These are phyloP conservation scores for Columba guinea DNA, from an alignment of 2,797 vertebrate species.

Conservation along the genomic window DNA sequence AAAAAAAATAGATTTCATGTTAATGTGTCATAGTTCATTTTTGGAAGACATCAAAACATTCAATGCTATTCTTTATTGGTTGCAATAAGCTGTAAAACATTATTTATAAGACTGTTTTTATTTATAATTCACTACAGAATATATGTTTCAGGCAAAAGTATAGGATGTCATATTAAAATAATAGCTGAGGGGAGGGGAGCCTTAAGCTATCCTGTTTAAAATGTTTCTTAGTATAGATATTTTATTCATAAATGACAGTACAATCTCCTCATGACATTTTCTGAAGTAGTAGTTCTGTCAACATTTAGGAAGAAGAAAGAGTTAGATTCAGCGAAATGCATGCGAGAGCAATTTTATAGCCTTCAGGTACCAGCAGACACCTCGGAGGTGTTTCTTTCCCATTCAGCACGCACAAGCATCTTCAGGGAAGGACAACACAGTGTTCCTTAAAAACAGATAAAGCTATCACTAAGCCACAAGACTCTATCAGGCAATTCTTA, in stretches of 20 bases:
- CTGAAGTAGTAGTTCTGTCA: background rate
- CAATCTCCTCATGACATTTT: background rate
- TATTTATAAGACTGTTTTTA: conserved; percentile 28
- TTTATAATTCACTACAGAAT: background rate
- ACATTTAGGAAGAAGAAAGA: background rate
- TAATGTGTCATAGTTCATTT: background rate
- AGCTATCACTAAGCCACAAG: background rate
- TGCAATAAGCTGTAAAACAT: background rate
- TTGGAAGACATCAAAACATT: background rate
- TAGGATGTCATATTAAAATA: background rate
- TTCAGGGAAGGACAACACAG: background rate
- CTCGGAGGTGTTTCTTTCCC: background rate
- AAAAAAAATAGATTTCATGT: background rate
- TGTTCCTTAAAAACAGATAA: background rate
- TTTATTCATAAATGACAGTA: background rate
- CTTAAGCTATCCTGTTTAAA: background rate
- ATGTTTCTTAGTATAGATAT: background rate
- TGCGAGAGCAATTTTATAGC: background rate
- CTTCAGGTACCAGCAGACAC: background rate
- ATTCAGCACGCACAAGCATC: background rate
- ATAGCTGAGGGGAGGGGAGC: background rate
- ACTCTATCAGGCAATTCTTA: background rate
- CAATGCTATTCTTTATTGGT: background rate
- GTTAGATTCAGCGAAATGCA: accelerated
- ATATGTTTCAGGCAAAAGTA: background rate